phyloP scores from a whole-genome alignment of 1,140 invertebrate species.

The Mycetomoellerius zeteki region DNA sequence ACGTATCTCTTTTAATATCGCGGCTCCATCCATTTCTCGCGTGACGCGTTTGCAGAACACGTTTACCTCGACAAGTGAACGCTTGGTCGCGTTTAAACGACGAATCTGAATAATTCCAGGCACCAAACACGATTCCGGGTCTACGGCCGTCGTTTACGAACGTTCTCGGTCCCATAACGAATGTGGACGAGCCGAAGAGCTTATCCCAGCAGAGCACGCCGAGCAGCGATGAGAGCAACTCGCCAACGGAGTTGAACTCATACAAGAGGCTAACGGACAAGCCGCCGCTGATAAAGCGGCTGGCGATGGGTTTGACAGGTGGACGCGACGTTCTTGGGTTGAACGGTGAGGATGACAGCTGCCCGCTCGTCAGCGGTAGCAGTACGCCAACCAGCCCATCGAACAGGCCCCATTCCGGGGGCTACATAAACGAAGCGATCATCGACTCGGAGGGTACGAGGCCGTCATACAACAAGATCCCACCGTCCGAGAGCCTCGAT shows the following conservation, averaged over 20 bases:
- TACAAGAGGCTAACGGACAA: conserved; percentile 94
- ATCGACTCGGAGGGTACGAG: conserved; percentile 85
- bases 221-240: conserved; percentile 94
- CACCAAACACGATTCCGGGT: conserved; percentile 87
- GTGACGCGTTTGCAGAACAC: not conserved
- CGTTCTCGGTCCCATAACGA: conserved; percentile 84
- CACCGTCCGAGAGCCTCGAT: conserved; percentile 85
- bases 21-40: not conserved
- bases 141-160: conserved; percentile 86
- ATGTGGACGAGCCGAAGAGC: conserved; percentile 84
- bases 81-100: not conserved
- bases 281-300: conserved; percentile 93
- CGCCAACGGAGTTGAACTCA: conserved; percentile 95
- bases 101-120: conserved; percentile 68
- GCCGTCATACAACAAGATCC: conserved; percentile 84
- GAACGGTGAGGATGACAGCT: conserved; percentile 88
- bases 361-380: conserved; percentile 88
- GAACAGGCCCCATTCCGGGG: conserved; percentile 90
- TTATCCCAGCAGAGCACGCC: conserved; percentile 90
- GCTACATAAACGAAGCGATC: conserved; percentile 92
- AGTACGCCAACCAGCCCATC: conserved; percentile 87
- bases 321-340: conserved; percentile 84
- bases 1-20: not conserved
- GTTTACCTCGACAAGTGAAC: not conserved
- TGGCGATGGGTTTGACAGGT: conserved; percentile 90